phyloP scores from a whole-genome alignment of 2,797 vertebrate species.

The Galagoides demidoff region DNA sequence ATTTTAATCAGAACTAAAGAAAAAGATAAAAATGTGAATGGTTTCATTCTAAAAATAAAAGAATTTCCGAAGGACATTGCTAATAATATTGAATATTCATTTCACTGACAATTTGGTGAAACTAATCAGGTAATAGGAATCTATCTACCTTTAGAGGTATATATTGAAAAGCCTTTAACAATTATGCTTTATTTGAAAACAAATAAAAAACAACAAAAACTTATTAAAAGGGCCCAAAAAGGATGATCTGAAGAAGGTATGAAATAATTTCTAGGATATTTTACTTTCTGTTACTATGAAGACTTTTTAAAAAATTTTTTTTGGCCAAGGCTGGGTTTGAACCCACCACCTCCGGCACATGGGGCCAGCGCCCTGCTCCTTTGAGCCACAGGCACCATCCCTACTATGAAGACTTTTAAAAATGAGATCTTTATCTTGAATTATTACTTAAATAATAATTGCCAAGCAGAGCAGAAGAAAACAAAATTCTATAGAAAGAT shows the following conservation, averaged over 20 bases:
- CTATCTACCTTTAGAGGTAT: not conserved
- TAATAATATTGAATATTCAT: slow-evolving; percentile 31
- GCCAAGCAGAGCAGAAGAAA: not conserved
- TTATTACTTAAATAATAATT: slow-evolving; percentile 2
- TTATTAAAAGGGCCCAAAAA: not conserved
- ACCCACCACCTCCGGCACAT: too few species aligned
- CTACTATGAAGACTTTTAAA: too few species aligned
- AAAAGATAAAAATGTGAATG: slow-evolving; percentile 57
- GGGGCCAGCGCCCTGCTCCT: too few species aligned
- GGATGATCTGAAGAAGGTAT: not conserved
- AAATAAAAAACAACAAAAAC: slow-evolving; percentile 20
- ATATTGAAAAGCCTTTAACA: not conserved
- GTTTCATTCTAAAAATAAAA: slow-evolving; percentile 68
- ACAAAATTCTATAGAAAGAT: slow-evolving; percentile 20
- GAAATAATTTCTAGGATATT: slow-evolving; percentile 7
- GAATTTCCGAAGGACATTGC: slow-evolving; percentile 37
- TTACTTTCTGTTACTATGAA: not conserved
- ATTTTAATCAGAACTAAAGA: slow-evolving; percentile 75
- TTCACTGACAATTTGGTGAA: slow-evolving; percentile 12
- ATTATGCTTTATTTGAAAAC: slow-evolving; percentile 23
- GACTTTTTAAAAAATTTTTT: too few species aligned
- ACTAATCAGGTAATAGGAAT: not conserved
- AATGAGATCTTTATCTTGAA: not conserved
- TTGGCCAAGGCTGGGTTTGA: too few species aligned
- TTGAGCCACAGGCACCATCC: too few species aligned